Base-by-base conservation (phyloP, 2,888 invertebrate species). In the Tenthredo distinguenda region DNA sequence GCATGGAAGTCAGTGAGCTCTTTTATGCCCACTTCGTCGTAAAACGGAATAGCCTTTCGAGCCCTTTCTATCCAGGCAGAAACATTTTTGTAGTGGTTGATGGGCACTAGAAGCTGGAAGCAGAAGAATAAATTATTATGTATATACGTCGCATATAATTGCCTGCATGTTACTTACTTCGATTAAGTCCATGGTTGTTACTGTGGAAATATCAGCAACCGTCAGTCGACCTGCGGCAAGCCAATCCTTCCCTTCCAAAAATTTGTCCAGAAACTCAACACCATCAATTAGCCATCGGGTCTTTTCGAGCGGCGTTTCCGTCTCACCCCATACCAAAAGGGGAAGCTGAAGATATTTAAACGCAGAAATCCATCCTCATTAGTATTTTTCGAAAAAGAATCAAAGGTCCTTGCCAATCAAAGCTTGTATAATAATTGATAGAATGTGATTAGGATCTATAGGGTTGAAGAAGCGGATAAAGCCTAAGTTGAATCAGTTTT, bases 221-320 rank as follows among this genome's bases (percentile, higher is more conserved):
- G 79, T 79, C 58, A 79, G 26, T 31, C 55, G 55, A 31, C 26
- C 55, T 31, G 26, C 79, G 15, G 79, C 79, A n/a, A 79, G n/a
- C 79, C 79, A 79, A 34, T 79, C 40, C 6, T 79, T 21, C 18
- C 79, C 79, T 21, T 79, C 55, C 31, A 79, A 79, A 40, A 79
- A 40, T 34, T 79, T 31, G 0, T 79, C 50, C 7, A 79, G 21
- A 10, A 31, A 40, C 10, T 79, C 55, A 21, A 79, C 34, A 5
- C 79, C 79, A 18, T 79, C 79, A 3, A 21, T 26, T 2, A 79
- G 37, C 50, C 26, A 79, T 79, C 47, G 40, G n/a, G 15, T 31
- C 18, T 47, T 55, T 34, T 79, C 79, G 6, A 79, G 2, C 4
- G 79, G 79, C 0, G 31, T 55, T 47, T 34, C 55, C 31, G 50